These are phyloP conservation scores for Allacma fusca DNA, from an alignment of 2,888 invertebrate genomes.

Conservation along the genomic window DNA sequence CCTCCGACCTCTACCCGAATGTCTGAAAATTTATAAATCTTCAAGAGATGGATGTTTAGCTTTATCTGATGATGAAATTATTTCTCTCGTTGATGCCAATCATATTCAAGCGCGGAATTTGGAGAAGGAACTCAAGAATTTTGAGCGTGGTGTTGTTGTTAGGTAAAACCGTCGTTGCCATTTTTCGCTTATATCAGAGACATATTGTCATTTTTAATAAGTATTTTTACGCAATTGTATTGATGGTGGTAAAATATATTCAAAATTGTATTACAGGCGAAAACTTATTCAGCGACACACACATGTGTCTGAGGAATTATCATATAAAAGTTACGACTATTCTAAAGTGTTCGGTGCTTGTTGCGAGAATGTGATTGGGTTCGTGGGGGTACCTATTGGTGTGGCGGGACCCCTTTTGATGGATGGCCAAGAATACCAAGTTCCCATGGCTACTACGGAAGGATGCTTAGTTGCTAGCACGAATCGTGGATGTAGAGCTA, in stretches of 20 bases:
- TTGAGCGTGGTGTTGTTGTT: conserved; percentile 85
- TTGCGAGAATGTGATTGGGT: conserved; percentile 97
- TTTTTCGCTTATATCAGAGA: conserved; percentile 24
- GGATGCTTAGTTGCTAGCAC: conserved; percentile 97
- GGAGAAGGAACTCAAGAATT: conserved; percentile 82
- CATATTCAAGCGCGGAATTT: conserved; percentile 86
- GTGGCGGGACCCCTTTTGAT: conserved; percentile 91
- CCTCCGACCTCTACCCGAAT: conserved; percentile 18
- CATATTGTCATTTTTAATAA: conserved; percentile 10
- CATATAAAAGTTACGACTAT: conserved; percentile 79
- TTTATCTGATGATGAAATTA: conserved; percentile 84
- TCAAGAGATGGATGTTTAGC: neutral
- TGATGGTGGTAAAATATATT: neutral
- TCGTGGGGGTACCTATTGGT: conserved; percentile 94
- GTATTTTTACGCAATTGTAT: too few species aligned
- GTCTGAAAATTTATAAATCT: conserved; percentile 27
- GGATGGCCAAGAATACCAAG: conserved; percentile 80
- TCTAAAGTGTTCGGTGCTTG: conserved; percentile 85
- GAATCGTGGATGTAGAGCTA: conserved; percentile 93
- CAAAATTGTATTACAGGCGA: conserved; percentile 31
- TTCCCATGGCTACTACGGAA: conserved; percentile 99
- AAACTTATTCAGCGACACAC: conserved; percentile 72
- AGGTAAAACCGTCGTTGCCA: too few species aligned
- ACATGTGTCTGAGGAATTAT: conserved; percentile 73
- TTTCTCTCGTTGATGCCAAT: conserved; percentile 79